Evolutionary conservation across 2,888 invertebrate species (phyloP).

Genomic region (Epirrita christyi): DNA sequence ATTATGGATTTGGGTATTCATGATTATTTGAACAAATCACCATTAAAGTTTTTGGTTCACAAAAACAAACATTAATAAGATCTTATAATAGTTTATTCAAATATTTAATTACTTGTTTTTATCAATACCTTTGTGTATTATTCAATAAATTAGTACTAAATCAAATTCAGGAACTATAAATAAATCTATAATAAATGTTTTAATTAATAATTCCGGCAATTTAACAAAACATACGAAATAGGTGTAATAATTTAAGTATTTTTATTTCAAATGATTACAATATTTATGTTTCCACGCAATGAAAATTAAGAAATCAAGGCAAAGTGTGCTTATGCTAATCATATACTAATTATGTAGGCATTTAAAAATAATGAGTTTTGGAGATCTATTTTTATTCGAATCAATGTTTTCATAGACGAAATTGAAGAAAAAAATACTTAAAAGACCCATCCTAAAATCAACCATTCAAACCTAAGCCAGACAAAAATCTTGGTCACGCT

Average conservation of each 20-base stretch:
- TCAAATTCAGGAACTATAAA: conserved; percentile 31
- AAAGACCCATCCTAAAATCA: too few relatives aligned
- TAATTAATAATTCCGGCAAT: conserved; percentile 44
- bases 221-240: conserved; percentile 19
- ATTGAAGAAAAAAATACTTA: too few relatives aligned
- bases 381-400: too few relatives aligned
- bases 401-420: too few relatives aligned
- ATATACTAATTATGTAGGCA: background rate
- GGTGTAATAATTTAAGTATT: conserved; percentile 4
- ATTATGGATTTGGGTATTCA: background rate
- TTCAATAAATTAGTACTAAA: conserved; percentile 37
- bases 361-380: too few relatives aligned
- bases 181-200: conserved; percentile 9
- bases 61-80: too few relatives aligned
- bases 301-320: background rate
- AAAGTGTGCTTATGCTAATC: conserved; percentile 1
- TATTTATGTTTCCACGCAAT: conserved; percentile 1
- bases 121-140: conserved; percentile 13
- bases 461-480: too few relatives aligned
- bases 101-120: conserved; percentile 9
- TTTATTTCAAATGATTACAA: background rate
- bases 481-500: too few relatives aligned
- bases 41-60: too few relatives aligned
- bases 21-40: too few relatives aligned
- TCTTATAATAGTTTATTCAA: conserved; percentile 1